Evolutionary conservation across 2,113 vertebrate genomes (phyloP).

Genomic region (Numida meleagris): DNA sequence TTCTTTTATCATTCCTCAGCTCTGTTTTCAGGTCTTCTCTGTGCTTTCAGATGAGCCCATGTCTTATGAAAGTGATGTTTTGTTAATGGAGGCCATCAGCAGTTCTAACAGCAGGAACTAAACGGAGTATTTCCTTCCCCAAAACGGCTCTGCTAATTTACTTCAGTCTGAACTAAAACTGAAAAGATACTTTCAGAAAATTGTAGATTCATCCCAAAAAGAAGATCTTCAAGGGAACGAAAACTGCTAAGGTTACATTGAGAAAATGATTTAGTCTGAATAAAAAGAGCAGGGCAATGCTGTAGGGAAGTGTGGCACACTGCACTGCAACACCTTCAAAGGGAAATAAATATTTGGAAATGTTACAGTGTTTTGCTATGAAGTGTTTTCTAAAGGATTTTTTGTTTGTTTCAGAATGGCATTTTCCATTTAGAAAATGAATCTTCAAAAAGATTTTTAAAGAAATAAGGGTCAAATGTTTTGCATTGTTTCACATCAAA

Average conservation of each 20-base stretch:
- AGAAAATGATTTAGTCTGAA: background rate
- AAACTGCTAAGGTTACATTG: background rate
- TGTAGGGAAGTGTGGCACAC: background rate
- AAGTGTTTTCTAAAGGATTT: constrained; percentile 11
- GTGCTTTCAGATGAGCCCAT: constrained; percentile 1
- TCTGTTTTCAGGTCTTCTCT: constrained; percentile 17
- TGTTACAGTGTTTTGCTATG: background rate
- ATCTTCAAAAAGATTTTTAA: background rate
- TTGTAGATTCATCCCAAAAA: constrained; percentile 17
- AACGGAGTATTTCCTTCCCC: constrained; percentile 11
- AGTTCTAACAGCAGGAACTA: constrained; percentile 28
- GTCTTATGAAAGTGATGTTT: constrained; percentile 17
- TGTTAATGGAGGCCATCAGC: constrained; percentile 32
- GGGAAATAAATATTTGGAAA: constrained; percentile 44
- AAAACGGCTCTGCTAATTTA: constrained; percentile 36
- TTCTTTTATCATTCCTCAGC: constrained; percentile 36
- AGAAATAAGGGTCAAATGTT: background rate
- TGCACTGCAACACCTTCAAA: constrained; percentile 17
- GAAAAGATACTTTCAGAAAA: background rate
- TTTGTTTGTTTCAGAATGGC: background rate
- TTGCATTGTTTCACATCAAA: background rate
- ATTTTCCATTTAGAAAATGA: background rate
- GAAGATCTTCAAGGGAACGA: constrained; percentile 5
- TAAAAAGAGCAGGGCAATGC: constrained; percentile 18
- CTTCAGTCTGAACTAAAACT: background rate